A percentile compares a stretch with the other conserved stretches of the same genome.
Evolutionary conservation across 2,888 invertebrate species (phyloP).

Genomic region (Neria commutata): DNA sequence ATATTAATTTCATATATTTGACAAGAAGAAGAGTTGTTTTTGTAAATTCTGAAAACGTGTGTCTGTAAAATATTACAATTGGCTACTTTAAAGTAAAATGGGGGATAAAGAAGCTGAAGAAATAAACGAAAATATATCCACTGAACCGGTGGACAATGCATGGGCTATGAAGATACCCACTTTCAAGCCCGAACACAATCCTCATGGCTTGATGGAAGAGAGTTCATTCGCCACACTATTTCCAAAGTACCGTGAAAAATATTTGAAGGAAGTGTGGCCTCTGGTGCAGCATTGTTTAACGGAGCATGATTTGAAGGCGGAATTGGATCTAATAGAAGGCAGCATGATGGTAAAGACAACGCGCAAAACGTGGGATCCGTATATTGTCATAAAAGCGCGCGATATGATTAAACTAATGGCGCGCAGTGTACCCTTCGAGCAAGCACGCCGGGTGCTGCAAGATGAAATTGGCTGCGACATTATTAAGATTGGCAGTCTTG

Average conservation of each 20-base stretch:
- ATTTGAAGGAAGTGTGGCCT: conserved; percentile 94
- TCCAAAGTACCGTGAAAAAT: conserved; percentile 96
- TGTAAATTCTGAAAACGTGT: too few species aligned
- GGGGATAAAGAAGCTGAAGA: conserved; percentile 48
- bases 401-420: conserved; percentile 95
- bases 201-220: conserved; percentile 81
- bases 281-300: conserved; percentile 84
- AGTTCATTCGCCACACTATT: conserved; percentile 96
- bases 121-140: conserved; percentile 40
- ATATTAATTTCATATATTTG: too few species aligned
- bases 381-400: conserved; percentile 92
- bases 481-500: conserved; percentile 92
- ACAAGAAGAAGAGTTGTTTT: too few species aligned
- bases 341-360: conserved; percentile 95
- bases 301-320: conserved; percentile 81
- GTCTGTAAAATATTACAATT: too few species aligned
- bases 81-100: too few species aligned
- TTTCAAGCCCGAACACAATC: conserved; percentile 89
- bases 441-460: conserved; percentile 83
- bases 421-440: conserved; percentile 95
- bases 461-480: conserved; percentile 95
- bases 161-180: conserved; percentile 86
- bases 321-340: conserved; percentile 91
- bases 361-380: conserved; percentile 98
- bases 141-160: conserved; percentile 78